Conservation (phyloP, 2,797 vertebrate species). For the Heterohyrax brucei region DNA sequence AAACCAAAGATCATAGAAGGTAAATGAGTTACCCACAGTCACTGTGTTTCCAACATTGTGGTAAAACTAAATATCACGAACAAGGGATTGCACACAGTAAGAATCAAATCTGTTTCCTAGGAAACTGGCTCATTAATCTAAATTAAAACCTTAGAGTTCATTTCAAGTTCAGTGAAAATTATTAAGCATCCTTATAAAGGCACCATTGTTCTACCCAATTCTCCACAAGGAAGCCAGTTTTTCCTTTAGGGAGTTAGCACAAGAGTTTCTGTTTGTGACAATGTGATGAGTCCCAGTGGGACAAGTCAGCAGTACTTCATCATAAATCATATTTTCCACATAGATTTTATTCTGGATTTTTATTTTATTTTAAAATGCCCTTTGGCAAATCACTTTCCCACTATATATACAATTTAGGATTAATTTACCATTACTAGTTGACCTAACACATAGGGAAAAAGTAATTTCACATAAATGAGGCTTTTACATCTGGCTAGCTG, state of each 20-base stretch:
- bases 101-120: conserved; percentile 14
- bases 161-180: conserved; percentile 58
- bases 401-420: neutral
- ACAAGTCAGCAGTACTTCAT: neutral
- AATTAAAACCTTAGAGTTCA: conserved; percentile 50
- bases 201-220: neutral
- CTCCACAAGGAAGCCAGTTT: neutral
- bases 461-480: neutral
- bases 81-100: neutral
- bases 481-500: neutral
- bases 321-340: neutral
- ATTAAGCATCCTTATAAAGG: neutral
- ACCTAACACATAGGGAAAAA: neutral
- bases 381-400: neutral
- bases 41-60: neutral
- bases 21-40: neutral
- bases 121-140: conserved; percentile 14
- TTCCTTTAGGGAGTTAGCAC: conserved; percentile 5
- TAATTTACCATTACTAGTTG: neutral
- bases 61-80: neutral
- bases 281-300: neutral
- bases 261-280: neutral
- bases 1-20: neutral
- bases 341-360: neutral
- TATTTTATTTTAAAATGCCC: neutral